Evolutionary conservation across 2,888 invertebrate genomes (phyloP).

Genomic region (Bedellia somnulentella): DNA sequence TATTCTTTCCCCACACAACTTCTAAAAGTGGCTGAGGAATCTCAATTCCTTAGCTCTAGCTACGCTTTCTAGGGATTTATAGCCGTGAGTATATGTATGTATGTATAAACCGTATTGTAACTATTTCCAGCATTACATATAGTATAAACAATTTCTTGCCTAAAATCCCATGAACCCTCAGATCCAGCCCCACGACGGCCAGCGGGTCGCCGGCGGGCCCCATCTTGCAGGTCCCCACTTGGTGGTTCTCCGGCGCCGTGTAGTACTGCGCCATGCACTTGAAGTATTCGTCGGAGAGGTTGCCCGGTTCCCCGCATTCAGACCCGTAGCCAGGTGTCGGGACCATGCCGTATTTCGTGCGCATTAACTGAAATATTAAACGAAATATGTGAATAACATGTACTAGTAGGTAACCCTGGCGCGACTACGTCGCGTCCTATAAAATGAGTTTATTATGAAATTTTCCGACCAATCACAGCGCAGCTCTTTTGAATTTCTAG

Average conservation of each 20-base stretch:
- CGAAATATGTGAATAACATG: not conserved
- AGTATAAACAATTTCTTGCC: no score
- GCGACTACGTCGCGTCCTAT: no score
- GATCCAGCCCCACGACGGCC: constrained; percentile 73
- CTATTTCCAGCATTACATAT: no score
- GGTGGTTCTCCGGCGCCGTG: constrained; percentile 82
- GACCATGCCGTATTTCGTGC: constrained; percentile 58
- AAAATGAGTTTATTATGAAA: no score
- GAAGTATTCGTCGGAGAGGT: constrained; percentile 72
- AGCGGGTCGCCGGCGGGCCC: constrained; percentile 69
- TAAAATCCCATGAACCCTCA: constrained; percentile 65
- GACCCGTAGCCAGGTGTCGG: constrained; percentile 42
- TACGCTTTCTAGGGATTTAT: no score
- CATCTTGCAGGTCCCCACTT: constrained; percentile 83
- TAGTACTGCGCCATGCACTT: constrained; percentile 69
- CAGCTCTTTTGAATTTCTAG: no score
- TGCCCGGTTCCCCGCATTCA: constrained; percentile 42
- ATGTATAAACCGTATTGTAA: no score
- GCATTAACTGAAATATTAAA: constrained; percentile 31
- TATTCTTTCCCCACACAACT: no score
- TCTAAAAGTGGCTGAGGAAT: no score
- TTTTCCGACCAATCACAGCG: no score
- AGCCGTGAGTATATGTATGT: no score
- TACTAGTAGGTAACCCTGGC: no score
- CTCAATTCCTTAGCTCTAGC: not conserved